Evolutionary conservation across 2,888 invertebrate genomes (phyloP), one percentile per base, ranked within the genome.

Genomic region (Limnephilus rhombicus): DNA sequence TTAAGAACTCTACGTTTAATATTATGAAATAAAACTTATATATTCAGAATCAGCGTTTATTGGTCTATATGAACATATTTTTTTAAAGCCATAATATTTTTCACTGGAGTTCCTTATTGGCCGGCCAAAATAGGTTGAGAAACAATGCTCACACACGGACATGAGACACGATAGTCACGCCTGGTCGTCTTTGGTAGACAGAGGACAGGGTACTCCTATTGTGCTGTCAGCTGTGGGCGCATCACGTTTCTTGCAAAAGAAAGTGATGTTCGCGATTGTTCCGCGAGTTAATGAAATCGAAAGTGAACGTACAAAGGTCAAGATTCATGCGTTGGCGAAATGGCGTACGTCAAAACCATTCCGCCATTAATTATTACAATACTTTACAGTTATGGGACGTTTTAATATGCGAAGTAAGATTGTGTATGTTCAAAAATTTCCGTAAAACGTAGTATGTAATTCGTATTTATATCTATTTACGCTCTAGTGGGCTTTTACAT

Each of bases 281-380:
- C 82, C 82, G 82, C 11, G 29, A 31, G 82, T 15, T 82, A 82
- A 82, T 82, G 82, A 82, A 82, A 82, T 82, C 82, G 82, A 81
- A 81, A 81, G 81, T 29, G 15, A 13, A 13, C 12, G 7, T 1
- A 31, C 29, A 81, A 81, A 81, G 81, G 81, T 81, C 81, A 81
- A 34, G 82, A 31, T 13, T 31, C 4, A n/a, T 68, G 68, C 68
- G 68, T 68, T 68, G 9, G 68, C 68, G 68, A 68, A 68, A 68
- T 68, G n/a, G 68, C 68, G 3, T 0, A 49, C 9, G 49, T 3
- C 49, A 49, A 68, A 68, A 68, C 24, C n/a, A 9, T 68, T 68
- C 68, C 68, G n/a, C 7, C 2, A 7, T n/a, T 68, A n/a, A 68
- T 68, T 15, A 18, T 18, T 9, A 18, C 11, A 24, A 24, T 24